phyloP scores from a whole-genome alignment of 1,140 invertebrate species.

The Penaeus japonicus region DNA sequence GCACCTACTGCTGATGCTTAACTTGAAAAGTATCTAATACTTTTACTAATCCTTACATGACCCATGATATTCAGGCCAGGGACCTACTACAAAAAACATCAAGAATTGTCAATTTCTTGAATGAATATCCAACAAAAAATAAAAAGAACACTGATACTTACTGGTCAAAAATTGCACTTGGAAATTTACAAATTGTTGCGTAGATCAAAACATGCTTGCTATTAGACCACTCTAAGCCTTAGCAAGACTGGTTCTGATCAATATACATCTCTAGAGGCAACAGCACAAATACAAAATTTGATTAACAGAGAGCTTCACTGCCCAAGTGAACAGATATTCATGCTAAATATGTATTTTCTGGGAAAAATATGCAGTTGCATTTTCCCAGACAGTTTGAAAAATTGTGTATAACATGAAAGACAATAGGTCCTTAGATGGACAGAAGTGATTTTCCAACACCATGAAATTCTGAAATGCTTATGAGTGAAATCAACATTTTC shows the following conservation, averaged over 20 bases:
- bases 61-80: background rate
- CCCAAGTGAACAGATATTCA: conserved; percentile 31
- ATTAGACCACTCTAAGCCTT: background rate
- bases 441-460: conserved; percentile 53
- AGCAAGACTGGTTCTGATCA: background rate
- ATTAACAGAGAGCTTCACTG: conserved; percentile 38
- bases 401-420: conserved; percentile 44
- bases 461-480: conserved; percentile 28
- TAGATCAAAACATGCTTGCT: conserved; percentile 36
- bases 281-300: conserved; percentile 39
- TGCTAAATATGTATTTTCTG: conserved; percentile 19
- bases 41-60: conserved; percentile 7
- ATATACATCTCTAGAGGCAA: conserved; percentile 13
- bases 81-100: conserved; percentile 42
- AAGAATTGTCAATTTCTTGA: conserved; percentile 28
- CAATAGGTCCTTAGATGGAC: conserved; percentile 51
- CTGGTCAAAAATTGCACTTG: conserved; percentile 47
- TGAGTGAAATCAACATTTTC: conserved; percentile 24
- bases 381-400: conserved; percentile 29
- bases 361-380: conserved; percentile 25
- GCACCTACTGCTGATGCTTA: no score
- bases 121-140: background rate
- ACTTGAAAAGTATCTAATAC: background rate
- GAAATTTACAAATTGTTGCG: conserved; percentile 54
- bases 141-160: conserved; percentile 31